Percentiles rank a stretch among this genome's conserved stretches.
Conservation (phyloP, 2,797 vertebrate species). For the Notoglanidium macrostoma region DNA sequence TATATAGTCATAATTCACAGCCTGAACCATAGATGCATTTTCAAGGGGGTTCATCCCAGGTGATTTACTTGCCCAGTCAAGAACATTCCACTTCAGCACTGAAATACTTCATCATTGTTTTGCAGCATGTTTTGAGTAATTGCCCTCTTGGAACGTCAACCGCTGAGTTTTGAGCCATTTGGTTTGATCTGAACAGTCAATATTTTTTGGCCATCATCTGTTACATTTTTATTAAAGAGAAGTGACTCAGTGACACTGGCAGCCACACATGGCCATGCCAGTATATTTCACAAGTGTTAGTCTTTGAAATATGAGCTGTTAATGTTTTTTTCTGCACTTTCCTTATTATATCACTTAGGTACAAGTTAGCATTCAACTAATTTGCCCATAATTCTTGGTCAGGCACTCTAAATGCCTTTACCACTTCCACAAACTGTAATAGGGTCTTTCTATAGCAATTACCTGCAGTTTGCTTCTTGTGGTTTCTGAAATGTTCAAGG, state of each 20-base stretch:
- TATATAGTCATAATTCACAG: not conserved
- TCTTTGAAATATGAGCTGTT: not conserved
- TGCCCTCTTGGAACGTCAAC: not conserved
- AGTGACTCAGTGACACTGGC: slow-evolving; percentile 19
- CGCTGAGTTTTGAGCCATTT: slow-evolving; percentile 3
- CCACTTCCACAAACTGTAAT: not conserved
- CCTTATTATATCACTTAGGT: not conserved
- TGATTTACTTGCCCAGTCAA: slow-evolving; percentile 51
- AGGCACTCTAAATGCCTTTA: not conserved
- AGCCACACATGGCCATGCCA: slow-evolving; percentile 6
- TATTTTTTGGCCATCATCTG: slow-evolving; percentile 2
- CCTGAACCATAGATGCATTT: not conserved
- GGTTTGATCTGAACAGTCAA: slow-evolving; percentile 7
- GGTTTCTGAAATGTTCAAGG: not conserved
- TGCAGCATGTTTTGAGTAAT: slow-evolving; percentile 17
- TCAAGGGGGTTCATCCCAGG: slow-evolving; percentile 5
- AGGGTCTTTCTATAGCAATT: not conserved
- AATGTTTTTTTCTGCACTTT: not conserved
- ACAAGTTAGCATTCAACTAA: slow-evolving; percentile 2
- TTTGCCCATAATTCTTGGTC: not conserved
- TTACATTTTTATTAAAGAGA: slow-evolving; percentile 13
- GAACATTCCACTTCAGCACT: slow-evolving; percentile 10
- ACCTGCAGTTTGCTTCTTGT: not conserved
- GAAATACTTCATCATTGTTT: not conserved
- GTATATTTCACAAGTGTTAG: slow-evolving; percentile 2